phyloP scores from a whole-genome alignment of 2,797 vertebrate genomes.

The Chelmon rostratus region DNA sequence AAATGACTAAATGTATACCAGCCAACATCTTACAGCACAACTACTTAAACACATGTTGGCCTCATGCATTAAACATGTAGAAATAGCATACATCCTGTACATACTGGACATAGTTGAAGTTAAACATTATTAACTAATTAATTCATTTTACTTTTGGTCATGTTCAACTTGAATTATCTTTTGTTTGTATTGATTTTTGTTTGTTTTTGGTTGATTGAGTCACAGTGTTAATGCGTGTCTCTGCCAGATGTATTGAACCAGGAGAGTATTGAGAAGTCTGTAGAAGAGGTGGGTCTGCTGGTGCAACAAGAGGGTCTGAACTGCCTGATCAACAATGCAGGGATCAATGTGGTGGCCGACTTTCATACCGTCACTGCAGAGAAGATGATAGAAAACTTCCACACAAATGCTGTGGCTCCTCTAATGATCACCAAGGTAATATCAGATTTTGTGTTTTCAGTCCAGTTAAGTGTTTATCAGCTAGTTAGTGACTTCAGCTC shows the following conservation, averaged over 20 bases:
- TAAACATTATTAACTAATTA: neutral
- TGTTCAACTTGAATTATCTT: neutral
- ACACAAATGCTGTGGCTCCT: conserved; percentile 85
- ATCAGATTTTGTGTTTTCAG: neutral
- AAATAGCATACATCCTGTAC: neutral
- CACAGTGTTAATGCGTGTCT: conserved; percentile 11
- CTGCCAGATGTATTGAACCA: conserved; percentile 84
- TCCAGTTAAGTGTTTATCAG: neutral
- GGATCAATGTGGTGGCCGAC: conserved; percentile 83
- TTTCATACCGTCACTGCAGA: conserved; percentile 85
- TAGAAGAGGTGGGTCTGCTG: conserved; percentile 80
- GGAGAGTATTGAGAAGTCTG: conserved; percentile 84
- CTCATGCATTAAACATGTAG: neutral
- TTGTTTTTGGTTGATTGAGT: neutral
- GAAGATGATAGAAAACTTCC: conserved; percentile 86
- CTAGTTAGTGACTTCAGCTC: neutral
- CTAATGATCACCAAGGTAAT: conserved; percentile 88
- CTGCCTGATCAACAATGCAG: conserved; percentile 89
- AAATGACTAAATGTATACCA: too few species aligned
- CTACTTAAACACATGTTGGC: neutral
- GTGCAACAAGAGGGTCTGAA: conserved; percentile 85
- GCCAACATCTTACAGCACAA: neutral
- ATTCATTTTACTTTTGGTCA: neutral
- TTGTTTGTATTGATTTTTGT: neutral
- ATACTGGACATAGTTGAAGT: neutral